Evolutionary conservation across 2,888 invertebrate genomes (phyloP).

Genomic region (Globia sparganii): DNA sequence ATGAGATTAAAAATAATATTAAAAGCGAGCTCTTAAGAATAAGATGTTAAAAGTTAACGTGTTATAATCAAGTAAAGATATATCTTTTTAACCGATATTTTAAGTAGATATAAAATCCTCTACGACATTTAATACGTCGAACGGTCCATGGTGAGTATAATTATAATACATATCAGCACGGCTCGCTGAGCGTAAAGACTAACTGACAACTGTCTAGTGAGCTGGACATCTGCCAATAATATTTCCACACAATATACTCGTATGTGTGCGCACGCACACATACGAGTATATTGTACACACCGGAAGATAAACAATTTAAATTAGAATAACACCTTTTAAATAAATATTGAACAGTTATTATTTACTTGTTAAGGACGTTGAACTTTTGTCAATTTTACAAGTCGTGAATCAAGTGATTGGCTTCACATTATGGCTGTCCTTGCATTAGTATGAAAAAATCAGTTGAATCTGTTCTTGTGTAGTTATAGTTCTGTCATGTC

Average conservation of each 20-base stretch:
- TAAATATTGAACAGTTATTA: constrained; percentile 46
- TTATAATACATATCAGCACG: constrained; percentile 73
- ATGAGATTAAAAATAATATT: constrained; percentile 33
- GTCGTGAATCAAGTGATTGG: constrained; percentile 9
- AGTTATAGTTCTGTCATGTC: constrained; percentile 31
- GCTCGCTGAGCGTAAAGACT: constrained; percentile 66
- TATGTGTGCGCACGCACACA: constrained; percentile 53
- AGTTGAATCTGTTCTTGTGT: constrained; percentile 12
- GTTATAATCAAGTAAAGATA: constrained; percentile 43
- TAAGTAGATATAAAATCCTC: constrained; percentile 50
- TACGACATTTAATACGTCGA: constrained; percentile 59
- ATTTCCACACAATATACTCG: constrained; percentile 70
- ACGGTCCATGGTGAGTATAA: constrained; percentile 68
- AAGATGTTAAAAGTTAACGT: constrained; percentile 36
- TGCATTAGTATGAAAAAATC: constrained; percentile 4
- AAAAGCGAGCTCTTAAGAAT: constrained; percentile 34
- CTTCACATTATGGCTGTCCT: constrained; percentile 14
- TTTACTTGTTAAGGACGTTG: constrained; percentile 27
- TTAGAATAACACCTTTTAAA: constrained; percentile 49
- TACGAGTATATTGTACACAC: too few relatives aligned
- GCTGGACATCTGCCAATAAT: constrained; percentile 74
- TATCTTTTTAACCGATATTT: constrained; percentile 43
- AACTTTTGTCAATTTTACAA: constrained; percentile 37
- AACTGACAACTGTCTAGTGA: constrained; percentile 70
- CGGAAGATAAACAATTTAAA: constrained; percentile 62